Percentiles rank a stretch among this genome's conserved stretches.
phyloP scores from a whole-genome alignment of 2,888 invertebrate species.

The Ischnus inquisitorius region DNA sequence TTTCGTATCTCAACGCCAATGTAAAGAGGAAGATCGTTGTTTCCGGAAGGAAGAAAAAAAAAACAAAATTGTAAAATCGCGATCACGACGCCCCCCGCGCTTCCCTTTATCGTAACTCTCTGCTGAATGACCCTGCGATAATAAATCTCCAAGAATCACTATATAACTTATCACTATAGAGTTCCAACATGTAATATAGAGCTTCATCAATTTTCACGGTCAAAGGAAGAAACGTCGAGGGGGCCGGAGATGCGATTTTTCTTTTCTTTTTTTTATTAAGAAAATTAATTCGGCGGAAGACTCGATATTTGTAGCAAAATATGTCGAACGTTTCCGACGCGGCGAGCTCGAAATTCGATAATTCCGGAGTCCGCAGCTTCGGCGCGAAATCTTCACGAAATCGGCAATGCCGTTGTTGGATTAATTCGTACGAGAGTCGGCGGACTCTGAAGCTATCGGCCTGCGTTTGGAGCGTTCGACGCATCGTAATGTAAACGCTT shows the following conservation, averaged over 20 bases:
- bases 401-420: too few species aligned
- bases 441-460: neutral
- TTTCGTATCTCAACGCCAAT: neutral
- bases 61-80: neutral
- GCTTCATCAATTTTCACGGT: conserved; percentile 58
- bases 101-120: conserved; percentile 13
- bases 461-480: conserved; percentile 4
- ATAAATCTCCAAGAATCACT: conserved; percentile 24
- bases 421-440: too few species aligned
- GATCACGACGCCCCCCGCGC: neutral
- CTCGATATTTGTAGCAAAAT: conserved; percentile 47
- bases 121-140: conserved; percentile 44
- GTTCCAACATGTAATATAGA: conserved; percentile 61
- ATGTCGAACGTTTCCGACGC: neutral
- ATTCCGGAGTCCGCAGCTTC: neutral
- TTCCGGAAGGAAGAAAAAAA: neutral
- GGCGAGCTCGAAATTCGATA: neutral
- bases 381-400: neutral
- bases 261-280: neutral
- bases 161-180: conserved; percentile 57
- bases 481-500: conserved; percentile 58
- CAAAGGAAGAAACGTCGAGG: conserved; percentile 7
- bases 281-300: conserved; percentile 2
- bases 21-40: neutral
- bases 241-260: conserved; percentile 10